These are phyloP conservation scores for Bambusicola thoracicus DNA, from an alignment of 2,113 vertebrate species.

Conservation along the genomic window DNA sequence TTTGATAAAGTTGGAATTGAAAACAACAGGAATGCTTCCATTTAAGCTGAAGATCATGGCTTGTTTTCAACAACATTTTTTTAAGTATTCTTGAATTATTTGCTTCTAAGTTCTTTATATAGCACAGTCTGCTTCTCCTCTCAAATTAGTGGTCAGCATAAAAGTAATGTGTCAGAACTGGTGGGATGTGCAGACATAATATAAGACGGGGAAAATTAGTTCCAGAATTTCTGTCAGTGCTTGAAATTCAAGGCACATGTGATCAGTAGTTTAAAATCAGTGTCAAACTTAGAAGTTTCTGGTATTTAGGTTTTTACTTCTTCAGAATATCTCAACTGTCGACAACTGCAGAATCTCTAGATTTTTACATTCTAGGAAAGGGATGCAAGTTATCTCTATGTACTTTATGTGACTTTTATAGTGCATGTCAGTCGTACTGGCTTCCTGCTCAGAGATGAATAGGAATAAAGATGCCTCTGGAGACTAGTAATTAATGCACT, in stretches of 20 bases:
- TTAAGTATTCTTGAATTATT: not conserved
- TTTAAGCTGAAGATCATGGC: not conserved
- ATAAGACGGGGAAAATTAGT: not conserved
- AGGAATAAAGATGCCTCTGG: not conserved
- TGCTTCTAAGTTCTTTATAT: not conserved
- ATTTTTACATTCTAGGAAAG: not conserved
- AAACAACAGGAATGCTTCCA: not conserved
- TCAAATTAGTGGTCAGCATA: slow-evolving; percentile 47
- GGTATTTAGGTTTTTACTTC: not conserved
- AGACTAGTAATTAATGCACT: not conserved
- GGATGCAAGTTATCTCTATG: not conserved
- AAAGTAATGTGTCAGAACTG: slow-evolving; percentile 21
- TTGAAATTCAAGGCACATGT: slow-evolving; percentile 6
- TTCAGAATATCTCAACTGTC: not conserved
- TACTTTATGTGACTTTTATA: not conserved
- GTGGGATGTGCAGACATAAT: slow-evolving; percentile 5
- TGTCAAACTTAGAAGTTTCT: not conserved
- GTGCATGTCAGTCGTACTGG: not conserved
- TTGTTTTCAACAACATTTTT: not conserved
- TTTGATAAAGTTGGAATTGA: not conserved
- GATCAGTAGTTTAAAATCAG: not conserved
- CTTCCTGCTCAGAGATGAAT: not conserved
- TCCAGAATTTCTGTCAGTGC: not conserved
- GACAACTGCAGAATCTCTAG: not conserved
- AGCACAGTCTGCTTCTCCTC: not conserved